A percentile compares a stretch with the other conserved stretches of the same genome.
Conservation (phyloP, 1,140 invertebrate genomes). For the Callitettix versicolor region DNA sequence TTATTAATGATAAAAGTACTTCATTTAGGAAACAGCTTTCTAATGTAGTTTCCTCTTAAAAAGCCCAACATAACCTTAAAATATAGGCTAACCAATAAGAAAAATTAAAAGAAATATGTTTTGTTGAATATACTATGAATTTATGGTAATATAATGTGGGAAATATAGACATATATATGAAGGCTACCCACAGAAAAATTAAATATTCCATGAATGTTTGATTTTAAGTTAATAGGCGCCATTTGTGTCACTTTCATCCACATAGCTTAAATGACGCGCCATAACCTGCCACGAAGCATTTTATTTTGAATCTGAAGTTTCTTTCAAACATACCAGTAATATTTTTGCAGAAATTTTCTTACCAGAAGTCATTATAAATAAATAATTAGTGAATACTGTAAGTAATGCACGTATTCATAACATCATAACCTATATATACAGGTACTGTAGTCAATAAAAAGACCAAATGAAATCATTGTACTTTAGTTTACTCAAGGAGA, state of each 20-base stretch:
- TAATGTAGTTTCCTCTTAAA: too few species aligned
- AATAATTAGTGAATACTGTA: background rate
- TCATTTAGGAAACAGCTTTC: too few species aligned
- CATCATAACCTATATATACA: background rate
- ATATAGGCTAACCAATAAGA: too few species aligned
- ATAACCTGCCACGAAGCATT: slow-evolving; percentile 14
- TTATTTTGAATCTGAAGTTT: slow-evolving; percentile 4
- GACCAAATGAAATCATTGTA: background rate
- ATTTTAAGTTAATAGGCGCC: slow-evolving; percentile 9
- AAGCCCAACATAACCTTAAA: too few species aligned
- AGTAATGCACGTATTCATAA: background rate
- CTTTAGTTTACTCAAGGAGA: background rate
- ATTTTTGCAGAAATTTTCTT: too few species aligned
- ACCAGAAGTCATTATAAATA: background rate
- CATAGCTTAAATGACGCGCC: slow-evolving; percentile 16
- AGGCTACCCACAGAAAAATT: background rate
- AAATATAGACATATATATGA: too few species aligned
- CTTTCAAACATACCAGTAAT: too few species aligned
- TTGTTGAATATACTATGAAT: too few species aligned
- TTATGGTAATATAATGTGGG: too few species aligned
- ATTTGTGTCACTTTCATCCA: slow-evolving; percentile 2
- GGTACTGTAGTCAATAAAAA: background rate
- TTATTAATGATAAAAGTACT: too few species aligned
- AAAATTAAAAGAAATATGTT: too few species aligned
- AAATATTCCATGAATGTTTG: background rate